These are phyloP conservation scores for Platalea minor DNA, from an alignment of 2,797 vertebrate genomes.

Conservation along the genomic window DNA sequence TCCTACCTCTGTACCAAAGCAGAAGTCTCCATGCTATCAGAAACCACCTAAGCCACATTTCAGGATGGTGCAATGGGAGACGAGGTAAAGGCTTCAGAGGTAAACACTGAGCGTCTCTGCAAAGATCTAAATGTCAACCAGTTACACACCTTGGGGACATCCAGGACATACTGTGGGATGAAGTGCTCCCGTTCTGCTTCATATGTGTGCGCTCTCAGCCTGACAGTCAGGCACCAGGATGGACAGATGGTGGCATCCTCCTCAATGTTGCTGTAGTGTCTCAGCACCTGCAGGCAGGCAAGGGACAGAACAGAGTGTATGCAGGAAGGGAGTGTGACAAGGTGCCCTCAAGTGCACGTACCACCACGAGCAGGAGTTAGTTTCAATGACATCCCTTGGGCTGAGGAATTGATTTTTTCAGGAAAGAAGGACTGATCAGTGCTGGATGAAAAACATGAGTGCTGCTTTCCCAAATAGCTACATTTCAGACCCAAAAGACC, in stretches of 20 bases:
- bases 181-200: conserved; percentile 76
- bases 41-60: neutral
- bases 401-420: neutral
- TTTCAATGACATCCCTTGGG: neutral
- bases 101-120: neutral
- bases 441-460: neutral
- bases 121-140: neutral
- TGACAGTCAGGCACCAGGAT: conserved; percentile 87
- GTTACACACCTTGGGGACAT: conserved; percentile 76
- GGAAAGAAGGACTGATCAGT: neutral
- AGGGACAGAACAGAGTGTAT: neutral
- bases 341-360: neutral
- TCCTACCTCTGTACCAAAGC: neutral
- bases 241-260: conserved; percentile 78
- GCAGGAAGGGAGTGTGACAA: neutral
- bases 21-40: neutral
- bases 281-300: conserved; percentile 67
- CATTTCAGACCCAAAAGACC: neutral
- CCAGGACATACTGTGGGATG: conserved; percentile 78
- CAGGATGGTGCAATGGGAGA: neutral
- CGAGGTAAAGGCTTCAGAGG: neutral
- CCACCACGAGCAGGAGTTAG: neutral
- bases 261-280: conserved; percentile 72
- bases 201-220: conserved; percentile 84
- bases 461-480: neutral